Conservation (phyloP, 2,113 vertebrate species). For the Trogon surrucura region DNA sequence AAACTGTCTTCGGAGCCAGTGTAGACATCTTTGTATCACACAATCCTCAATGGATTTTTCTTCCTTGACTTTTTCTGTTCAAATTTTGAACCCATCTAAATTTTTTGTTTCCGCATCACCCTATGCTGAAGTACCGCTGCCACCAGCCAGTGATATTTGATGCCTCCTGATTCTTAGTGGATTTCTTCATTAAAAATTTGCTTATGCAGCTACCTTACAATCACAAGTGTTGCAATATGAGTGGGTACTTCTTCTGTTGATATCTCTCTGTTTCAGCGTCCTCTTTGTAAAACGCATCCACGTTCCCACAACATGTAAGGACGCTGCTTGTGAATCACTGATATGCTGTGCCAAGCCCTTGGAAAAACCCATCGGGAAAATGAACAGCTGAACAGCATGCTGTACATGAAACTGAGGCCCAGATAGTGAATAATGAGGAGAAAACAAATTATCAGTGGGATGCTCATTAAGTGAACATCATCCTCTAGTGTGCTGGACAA, state of each 20-base stretch:
- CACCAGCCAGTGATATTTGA: neutral
- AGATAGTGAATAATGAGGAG: slow-evolving; percentile 45
- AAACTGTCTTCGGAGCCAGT: neutral
- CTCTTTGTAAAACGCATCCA: neutral
- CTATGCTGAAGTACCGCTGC: neutral
- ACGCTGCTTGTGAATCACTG: neutral
- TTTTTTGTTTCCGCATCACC: neutral
- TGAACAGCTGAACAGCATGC: slow-evolving; percentile 42
- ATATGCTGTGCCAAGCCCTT: neutral
- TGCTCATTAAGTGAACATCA: slow-evolving; percentile 54
- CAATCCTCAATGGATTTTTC: neutral
- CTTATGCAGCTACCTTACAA: neutral
- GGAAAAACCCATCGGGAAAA: slow-evolving; percentile 6
- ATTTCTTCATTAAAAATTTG: neutral
- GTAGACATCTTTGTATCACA: neutral
- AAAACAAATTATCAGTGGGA: slow-evolving; percentile 60
- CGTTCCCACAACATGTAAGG: neutral
- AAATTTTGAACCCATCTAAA: neutral
- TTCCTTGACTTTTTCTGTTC: neutral
- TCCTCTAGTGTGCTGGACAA: slow-evolving; percentile 5
- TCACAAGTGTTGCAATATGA: neutral
- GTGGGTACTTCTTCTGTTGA: neutral
- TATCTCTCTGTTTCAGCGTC: neutral
- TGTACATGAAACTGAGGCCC: slow-evolving; percentile 28
- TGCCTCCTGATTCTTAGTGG: neutral